A percentile compares a stretch with the other conserved stretches of the same genome.
phyloP scores from a whole-genome alignment of 1,140 invertebrate genomes.

The Drosophila novamexicana region DNA sequence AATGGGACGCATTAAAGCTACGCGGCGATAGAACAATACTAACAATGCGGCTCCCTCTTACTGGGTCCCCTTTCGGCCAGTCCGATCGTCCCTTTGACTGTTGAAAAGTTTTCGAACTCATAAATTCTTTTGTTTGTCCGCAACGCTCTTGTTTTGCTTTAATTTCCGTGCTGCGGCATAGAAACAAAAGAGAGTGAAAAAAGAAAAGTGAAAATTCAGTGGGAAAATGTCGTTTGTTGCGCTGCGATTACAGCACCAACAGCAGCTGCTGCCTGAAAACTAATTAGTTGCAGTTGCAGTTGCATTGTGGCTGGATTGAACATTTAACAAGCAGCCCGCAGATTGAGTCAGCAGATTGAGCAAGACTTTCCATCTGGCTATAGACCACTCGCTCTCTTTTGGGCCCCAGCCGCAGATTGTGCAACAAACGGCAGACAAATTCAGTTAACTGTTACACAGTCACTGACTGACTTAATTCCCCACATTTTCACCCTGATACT shows the following conservation, averaged over 20 bases:
- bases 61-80: neutral
- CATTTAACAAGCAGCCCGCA: constrained; percentile 49
- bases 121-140: constrained; percentile 72
- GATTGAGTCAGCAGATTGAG: constrained; percentile 59
- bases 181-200: constrained; percentile 46
- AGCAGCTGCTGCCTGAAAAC: constrained; percentile 60
- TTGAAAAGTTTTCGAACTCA: constrained; percentile 68
- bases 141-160: constrained; percentile 55
- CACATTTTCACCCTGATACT: constrained; percentile 59
- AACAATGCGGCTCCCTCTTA: neutral
- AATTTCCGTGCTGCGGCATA: constrained; percentile 55
- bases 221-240: constrained; percentile 77
- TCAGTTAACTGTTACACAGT: constrained; percentile 77
- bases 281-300: constrained; percentile 73
- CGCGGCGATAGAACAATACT: constrained; percentile 15
- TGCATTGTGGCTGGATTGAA: constrained; percentile 66
- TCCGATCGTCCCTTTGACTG: constrained; percentile 18
- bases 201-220: constrained; percentile 75
- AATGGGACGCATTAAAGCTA: constrained; percentile 70
- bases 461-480: constrained; percentile 79
- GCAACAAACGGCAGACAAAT: constrained; percentile 60
- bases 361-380: constrained; percentile 63
- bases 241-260: constrained; percentile 65
- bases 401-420: constrained; percentile 23
- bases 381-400: constrained; percentile 5